phyloP scores from a whole-genome alignment of 2,113 vertebrate species.

The Callochromis pleurospilus region DNA sequence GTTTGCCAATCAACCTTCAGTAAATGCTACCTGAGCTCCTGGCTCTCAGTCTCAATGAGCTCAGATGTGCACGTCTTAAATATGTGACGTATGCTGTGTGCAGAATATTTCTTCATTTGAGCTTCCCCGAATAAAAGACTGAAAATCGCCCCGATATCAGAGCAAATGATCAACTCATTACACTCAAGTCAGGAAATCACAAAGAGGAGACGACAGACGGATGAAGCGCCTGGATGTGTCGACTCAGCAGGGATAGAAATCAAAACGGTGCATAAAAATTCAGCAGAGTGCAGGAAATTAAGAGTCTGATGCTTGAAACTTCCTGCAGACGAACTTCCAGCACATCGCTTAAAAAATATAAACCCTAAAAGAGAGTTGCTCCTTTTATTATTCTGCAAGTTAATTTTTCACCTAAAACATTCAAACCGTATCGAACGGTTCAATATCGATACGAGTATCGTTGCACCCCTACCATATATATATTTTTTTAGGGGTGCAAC shows the following conservation, averaged over 20 bases:
- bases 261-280: rapidly evolving
- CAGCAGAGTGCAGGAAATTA: background rate
- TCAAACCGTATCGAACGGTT: too few species aligned
- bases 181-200: background rate
- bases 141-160: rapidly evolving
- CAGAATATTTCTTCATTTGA: background rate
- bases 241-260: background rate
- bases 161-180: background rate
- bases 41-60: background rate
- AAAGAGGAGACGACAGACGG: background rate
- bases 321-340: background rate
- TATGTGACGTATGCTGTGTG: background rate
- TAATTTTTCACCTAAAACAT: too few species aligned
- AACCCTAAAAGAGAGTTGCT: background rate
- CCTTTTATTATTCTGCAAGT: background rate
- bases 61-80: background rate
- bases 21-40: background rate
- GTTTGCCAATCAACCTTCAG: background rate
- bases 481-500: too few species aligned
- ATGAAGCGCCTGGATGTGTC: background rate
- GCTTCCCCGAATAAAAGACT: background rate
- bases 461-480: too few species aligned
- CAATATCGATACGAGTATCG: too few species aligned
- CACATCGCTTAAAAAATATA: background rate
- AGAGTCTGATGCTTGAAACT: background rate